Evolutionary conservation across 2,797 vertebrate genomes (phyloP), one percentile per base, ranked within the genome.

Genomic region (Cyprinella venusta): DNA sequence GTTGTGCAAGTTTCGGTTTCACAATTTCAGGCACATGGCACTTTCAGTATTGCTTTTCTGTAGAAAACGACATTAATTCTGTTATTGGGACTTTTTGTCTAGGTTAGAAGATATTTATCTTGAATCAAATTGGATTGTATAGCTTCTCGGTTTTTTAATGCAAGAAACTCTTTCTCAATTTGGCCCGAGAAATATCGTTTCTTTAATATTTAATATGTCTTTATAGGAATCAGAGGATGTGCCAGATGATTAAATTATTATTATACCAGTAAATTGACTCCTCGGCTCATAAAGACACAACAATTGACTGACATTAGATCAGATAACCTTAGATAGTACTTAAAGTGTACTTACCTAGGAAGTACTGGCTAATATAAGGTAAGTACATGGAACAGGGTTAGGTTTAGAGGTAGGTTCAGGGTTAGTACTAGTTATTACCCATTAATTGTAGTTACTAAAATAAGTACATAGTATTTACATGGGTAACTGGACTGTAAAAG

Each of bases 251-350:
- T 6, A 33, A 19, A 45, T 54, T n/a, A 26, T 59, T 54, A 80
- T n/a, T 61, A 70, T n/a, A 24, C 8, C 8, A 38, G 77, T 68
- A 36, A 40, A 68, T 24, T 3, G 6, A 26, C 24, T 45, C 48
- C 21, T n/a, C 76, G 2, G 38, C 52, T 52, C 42, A 68, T 30
- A 54, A 48, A 85, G 74, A 42, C 78, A 85, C 21, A 56, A 75
- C 18, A 70, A 48, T 83, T 85, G 75, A 88, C 67, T 84, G 82
- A 87, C 36, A 71, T 24, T 33, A 76, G 67, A 69, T 64, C 54
- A 71, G 84, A 80, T 81, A 76, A 50, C 15, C 24, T 54, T 30
- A 64, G 80, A 82, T n/a, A n/a, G n/a, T n/a, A n/a, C n/a, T n/a
- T n/a, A n/a, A n/a, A n/a, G n/a, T n/a, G n/a, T n/a, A n/a, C n/a